Evolutionary conservation across 2,113 vertebrate genomes (phyloP), one percentile per base, ranked within the genome.

Genomic region (Sphyrna mokarran): DNA sequence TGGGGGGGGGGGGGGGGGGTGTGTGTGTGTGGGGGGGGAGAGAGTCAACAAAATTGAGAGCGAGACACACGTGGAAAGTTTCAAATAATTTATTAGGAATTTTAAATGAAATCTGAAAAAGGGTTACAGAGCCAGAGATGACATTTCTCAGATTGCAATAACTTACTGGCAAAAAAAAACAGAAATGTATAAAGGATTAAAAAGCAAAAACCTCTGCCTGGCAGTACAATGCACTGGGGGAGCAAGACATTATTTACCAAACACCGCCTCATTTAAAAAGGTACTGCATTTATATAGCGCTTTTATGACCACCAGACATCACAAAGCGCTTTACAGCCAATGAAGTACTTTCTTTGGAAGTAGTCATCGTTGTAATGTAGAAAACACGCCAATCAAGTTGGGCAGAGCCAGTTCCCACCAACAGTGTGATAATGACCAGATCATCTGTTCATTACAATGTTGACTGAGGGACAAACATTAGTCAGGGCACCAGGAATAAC

Each of bases 11-110:
- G n/a, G n/a, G n/a, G n/a, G n/a, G n/a, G n/a, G n/a, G n/a, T n/a
- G n/a, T n/a, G n/a, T n/a, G n/a, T n/a, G n/a, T n/a, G 61, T 29
- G 37, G 4, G 40, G 40, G 29, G 26, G 23, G 13, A n/a, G n/a
- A n/a, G 37, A 10, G 4, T 2, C 16, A 54, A 85, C 14, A 78
- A 95, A 95, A 96, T 85, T 68, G n/a, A 95, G 95, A 96, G 2
- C 26, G 80, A 96, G 86, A 96, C 48, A 95, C 76, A 95, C n/a
- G 95, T 97, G 96, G 97, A 97, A 98, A 98, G 96, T 98, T 99
- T 98, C 98, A 98, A 99, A 99, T 99, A 99, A 99, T 99, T 99
- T 99, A 99, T 99, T 99, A 98, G 98, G 98, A 98, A 99, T 98
- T 98, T 98, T 98, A 98, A 98, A 98, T 97, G 97, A 98, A 98